A percentile compares a stretch with the other conserved stretches of the same genome.
These are phyloP conservation scores for Pseudanteris insignis DNA, from an alignment of 2,888 invertebrate genomes.

Conservation along the genomic window DNA sequence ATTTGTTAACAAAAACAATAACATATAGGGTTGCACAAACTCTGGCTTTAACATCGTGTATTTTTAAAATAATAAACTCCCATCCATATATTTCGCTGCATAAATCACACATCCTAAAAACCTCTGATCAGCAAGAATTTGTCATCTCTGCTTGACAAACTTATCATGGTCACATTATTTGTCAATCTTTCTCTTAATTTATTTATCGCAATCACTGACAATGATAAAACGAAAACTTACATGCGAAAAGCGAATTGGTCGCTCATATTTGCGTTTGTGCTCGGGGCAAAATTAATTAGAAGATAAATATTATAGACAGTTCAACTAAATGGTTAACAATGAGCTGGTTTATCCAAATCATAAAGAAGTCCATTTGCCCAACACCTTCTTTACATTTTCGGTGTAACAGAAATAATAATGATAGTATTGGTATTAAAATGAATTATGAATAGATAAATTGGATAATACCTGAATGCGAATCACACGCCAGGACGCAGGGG, in stretches of 20 bases:
- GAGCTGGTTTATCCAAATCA: slow-evolving; percentile 11
- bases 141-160: slow-evolving; percentile 29
- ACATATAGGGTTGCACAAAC: slow-evolving; percentile 51
- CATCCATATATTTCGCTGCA: no score
- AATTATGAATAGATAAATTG: slow-evolving; percentile 70
- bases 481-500: slow-evolving; percentile 66
- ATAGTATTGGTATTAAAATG: slow-evolving; percentile 64
- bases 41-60: slow-evolving; percentile 57
- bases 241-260: slow-evolving; percentile 25
- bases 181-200: no score
- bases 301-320: slow-evolving; percentile 21
- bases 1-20: slow-evolving; percentile 57
- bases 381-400: slow-evolving; percentile 50
- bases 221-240: slow-evolving; percentile 37
- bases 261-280: slow-evolving; percentile 15
- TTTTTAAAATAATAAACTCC: slow-evolving; percentile 10
- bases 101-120: slow-evolving; percentile 61
- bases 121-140: slow-evolving; percentile 53
- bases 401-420: slow-evolving; percentile 59
- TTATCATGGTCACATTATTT: slow-evolving; percentile 18
- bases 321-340: slow-evolving; percentile 11
- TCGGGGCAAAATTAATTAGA: slow-evolving; percentile 30
- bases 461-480: slow-evolving; percentile 71
- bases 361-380: not conserved
- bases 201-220: slow-evolving; percentile 33